These are phyloP conservation scores for Aphelenchoides avenae DNA, from an alignment of 1,140 invertebrate genomes.

Conservation along the genomic window DNA sequence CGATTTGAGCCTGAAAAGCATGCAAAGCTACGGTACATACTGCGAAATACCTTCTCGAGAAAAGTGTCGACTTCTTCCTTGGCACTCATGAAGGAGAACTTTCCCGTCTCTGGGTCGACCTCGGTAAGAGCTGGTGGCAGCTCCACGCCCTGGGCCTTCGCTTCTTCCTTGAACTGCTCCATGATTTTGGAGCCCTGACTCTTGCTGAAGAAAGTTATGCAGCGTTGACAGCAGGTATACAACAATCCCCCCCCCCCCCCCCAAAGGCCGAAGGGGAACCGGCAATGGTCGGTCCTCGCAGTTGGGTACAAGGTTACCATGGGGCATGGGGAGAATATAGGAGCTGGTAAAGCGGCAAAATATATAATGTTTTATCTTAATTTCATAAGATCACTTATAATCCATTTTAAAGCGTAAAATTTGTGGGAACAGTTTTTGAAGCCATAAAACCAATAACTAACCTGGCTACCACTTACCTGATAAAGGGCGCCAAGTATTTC, in stretches of 20 bases:
- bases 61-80: conserved; percentile 44
- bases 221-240: too few relatives aligned
- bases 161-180: conserved; percentile 50
- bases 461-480: conserved; percentile 24
- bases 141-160: conserved; percentile 47
- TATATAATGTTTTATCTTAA: too few relatives aligned
- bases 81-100: conserved; percentile 38
- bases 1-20: conserved; percentile 10
- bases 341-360: too few relatives aligned
- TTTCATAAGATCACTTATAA: conserved; percentile 4
- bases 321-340: too few relatives aligned
- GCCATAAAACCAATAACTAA: background rate
- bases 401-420: background rate
- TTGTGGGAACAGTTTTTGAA: background rate
- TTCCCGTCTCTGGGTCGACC: conserved; percentile 53
- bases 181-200: conserved; percentile 50
- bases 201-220: conserved; percentile 35
- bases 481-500: conserved; percentile 56
- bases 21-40: conserved; percentile 14
- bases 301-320: too few relatives aligned
- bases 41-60: conserved; percentile 42
- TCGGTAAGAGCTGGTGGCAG: conserved; percentile 52
- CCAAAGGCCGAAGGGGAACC: too few relatives aligned
- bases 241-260: too few relatives aligned
- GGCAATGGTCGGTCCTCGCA: too few relatives aligned